Evolutionary conservation across 2,888 invertebrate genomes (phyloP), one percentile per base, ranked within the genome.

Genomic region (Tinea pellionella): DNA sequence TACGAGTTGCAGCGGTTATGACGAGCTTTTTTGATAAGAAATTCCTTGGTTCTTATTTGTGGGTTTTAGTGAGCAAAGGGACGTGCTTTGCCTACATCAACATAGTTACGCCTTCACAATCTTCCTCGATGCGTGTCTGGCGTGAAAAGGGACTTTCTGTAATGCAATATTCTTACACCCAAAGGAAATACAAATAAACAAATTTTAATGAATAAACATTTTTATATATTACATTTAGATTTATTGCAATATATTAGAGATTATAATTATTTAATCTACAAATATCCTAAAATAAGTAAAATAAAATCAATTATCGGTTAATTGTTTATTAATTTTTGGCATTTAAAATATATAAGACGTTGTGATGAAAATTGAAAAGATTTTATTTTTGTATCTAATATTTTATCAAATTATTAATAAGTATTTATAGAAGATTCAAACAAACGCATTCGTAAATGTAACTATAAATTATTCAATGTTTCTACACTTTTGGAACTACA

Each of bases 71-170:
- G 1, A 13, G 12, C 47, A 53, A 53, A 24, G 53, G 24, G 19
- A 53, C 53, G 53, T 53, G 24, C 53, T 18, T 53, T 24, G 53
- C 53, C 53, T 24, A 53, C 12, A n/a, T 47, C 16, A 53, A 53
- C 16, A 12, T 53, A 53, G 18, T 53, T 53, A 53, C 53, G 53
- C 53, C 47, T 53, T 11, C 16, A 24, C 53, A 53, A 24, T 53
- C 53, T 32, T 4, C 32, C 16, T 11, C 30, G 15, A 57, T 15
- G 57, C 57, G 57, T 57, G 57, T 57, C 32, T 57, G 32, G 32
- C 32, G 57, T 57, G 15, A 30, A 57, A 57, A 13, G 4, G 29
- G 32, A 57, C 3, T 32, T 57, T 57, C 32, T 57, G 32, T 57
- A 57, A 57, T 57, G 32, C 32, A 57, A 57, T 57, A 57, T 11